Base-by-base conservation (phyloP, 1,140 invertebrate genomes). In the Bemisia tabaci region DNA sequence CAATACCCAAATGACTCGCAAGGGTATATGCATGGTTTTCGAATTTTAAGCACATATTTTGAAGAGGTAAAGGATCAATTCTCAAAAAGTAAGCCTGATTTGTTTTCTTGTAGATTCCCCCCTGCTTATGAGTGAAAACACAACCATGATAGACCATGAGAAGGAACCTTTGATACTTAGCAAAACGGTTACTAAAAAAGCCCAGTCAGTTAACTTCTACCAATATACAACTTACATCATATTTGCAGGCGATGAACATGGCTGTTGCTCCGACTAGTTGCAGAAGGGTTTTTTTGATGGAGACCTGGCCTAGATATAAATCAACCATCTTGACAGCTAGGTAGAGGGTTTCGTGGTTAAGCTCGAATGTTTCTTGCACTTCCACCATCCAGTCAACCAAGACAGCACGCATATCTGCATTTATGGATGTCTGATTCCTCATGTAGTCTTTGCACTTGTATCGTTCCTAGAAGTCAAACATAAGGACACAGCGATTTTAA, bases 311-410 rank as follows among this genome's bases (percentile, higher is more conserved):
- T 60, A 98, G 79, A 77, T 91, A 98, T 60, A 92, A 79, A 77
- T 99, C 97, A 1, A 97, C 88, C 66, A 99, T 79, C 80, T 97
- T 98, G 22, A 98, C 94, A 63, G 91, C 94, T 72, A 97, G 82
- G 77, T 99, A 99, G 1, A 99, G 78, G 0, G 96, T 98, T 79
- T 99, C 97, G 73, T 99, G 97, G 79, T 98, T 98, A 1, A 99
- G 80, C 76, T 98, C 95, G 77, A 98, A 98, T 58, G 90, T 95
- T 79, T 99, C 95, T 78, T 94, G 91, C 12, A 98, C 89, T 77
- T 98, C 95, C 22, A 98, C 95, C 87, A 99, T 90, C 97, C 97
- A 99, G 77, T 99, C 95, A 2, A 98, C 88, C 0, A 99, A 80
- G 22, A 97, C 83, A 0, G 92, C 86, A 65, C 97, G 81, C 92